Conservation (phyloP, 2,888 invertebrate species). For the Blastobasis adustella region DNA sequence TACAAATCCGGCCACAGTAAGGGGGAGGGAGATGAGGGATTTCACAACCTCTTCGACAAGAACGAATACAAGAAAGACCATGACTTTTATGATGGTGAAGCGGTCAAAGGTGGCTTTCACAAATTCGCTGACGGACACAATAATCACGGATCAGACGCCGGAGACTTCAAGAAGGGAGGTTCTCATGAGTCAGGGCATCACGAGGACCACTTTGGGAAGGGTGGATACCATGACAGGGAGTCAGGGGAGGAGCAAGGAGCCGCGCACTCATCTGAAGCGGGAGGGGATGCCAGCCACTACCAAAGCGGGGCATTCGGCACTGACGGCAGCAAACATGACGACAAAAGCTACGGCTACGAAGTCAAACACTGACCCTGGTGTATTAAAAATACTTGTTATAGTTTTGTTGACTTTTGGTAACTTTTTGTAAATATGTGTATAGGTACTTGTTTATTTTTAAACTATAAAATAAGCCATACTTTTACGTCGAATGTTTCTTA, state of each 20-base stretch:
- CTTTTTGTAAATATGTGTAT: constrained; percentile 57
- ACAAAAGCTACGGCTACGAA: constrained; percentile 63
- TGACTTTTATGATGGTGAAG: constrained; percentile 79
- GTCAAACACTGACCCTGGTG: constrained; percentile 42
- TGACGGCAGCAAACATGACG: constrained; percentile 34
- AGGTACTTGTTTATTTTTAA: constrained; percentile 22
- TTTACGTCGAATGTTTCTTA: constrained; percentile 9
- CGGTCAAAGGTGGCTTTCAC: constrained; percentile 74
- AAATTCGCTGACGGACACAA: constrained; percentile 72
- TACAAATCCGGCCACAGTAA: constrained; percentile 72
- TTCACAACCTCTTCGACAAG: constrained; percentile 80
- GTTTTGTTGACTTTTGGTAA: constrained; percentile 52
- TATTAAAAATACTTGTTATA: constrained; percentile 41
- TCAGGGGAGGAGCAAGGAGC: constrained; percentile 49
- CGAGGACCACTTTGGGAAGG: constrained; percentile 59
- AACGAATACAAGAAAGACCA: constrained; percentile 83
- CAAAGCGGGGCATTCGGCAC: constrained; percentile 65
- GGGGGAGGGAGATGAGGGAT: constrained; percentile 78
- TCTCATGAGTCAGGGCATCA: constrained; percentile 69
- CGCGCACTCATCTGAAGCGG: constrained; percentile 67
- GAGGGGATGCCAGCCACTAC: constrained; percentile 61
- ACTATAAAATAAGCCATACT: constrained; percentile 45
- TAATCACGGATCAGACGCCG: constrained; percentile 67
- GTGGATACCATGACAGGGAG: constrained; percentile 70
- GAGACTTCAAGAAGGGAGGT: constrained; percentile 68